phyloP scores from a whole-genome alignment of 2,888 invertebrate species.

The Tipula helvola region DNA sequence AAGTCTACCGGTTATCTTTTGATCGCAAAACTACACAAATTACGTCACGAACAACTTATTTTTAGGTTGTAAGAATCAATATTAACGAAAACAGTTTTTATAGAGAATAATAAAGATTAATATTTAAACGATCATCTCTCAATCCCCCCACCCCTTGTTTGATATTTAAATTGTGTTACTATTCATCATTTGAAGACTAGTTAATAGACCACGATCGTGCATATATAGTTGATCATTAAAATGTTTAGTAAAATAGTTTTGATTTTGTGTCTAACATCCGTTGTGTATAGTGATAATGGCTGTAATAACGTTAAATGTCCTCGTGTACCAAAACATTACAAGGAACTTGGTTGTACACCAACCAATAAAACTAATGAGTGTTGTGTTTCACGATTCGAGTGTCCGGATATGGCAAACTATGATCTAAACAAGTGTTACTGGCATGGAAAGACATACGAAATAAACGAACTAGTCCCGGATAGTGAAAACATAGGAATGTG shows the following conservation, averaged over 20 bases:
- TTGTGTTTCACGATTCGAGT: slow-evolving; percentile 10
- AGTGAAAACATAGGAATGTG: not conserved
- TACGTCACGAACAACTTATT: not conserved
- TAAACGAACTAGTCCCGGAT: not conserved
- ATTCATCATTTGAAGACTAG: not conserved
- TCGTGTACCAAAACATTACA: slow-evolving; percentile 12
- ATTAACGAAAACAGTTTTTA: not conserved
- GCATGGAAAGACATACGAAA: not conserved
- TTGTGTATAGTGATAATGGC: not conserved
- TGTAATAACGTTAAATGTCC: slow-evolving; percentile 12
- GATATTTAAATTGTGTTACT: not conserved
- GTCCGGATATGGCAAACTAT: not conserved
- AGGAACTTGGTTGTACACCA: slow-evolving; percentile 13
- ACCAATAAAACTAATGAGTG: not conserved
- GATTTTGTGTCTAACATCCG: not conserved
- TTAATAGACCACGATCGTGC: not conserved
- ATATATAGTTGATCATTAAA: not conserved
- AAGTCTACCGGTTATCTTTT: not conserved
- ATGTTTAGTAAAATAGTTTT: not conserved
- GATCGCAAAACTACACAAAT: not conserved
- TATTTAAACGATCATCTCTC: not conserved
- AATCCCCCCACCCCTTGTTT: not conserved
- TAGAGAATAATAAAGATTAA: not conserved
- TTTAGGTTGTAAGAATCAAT: not conserved
- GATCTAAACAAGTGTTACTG: not conserved